phyloP scores from a whole-genome alignment of 92 coral and sea anemone genomes.

The Siderastrea siderea region DNA sequence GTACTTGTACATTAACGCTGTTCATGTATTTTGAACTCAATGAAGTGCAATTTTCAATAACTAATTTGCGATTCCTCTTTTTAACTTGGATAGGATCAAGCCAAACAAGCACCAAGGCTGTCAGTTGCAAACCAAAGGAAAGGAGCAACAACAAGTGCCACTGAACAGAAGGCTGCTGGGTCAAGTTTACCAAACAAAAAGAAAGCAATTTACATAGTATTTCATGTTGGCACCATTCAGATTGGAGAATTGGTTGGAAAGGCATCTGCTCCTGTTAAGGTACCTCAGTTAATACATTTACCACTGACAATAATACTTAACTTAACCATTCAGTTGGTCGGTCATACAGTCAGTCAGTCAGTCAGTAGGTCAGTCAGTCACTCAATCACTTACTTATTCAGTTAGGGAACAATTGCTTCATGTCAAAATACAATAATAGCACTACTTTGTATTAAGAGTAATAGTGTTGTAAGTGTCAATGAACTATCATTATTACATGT shows the following conservation, averaged over 20 bases:
- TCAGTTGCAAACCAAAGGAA: constrained; percentile 28
- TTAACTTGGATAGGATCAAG: background rate
- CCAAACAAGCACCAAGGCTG: constrained; percentile 6
- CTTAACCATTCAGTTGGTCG: background rate
- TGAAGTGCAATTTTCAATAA: background rate
- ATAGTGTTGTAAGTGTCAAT: too few species aligned
- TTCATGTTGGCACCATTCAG: constrained; percentile 72
- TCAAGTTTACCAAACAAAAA: constrained; percentile 36
- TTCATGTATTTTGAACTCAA: background rate
- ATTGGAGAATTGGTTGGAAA: constrained; percentile 80
- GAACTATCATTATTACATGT: too few species aligned
- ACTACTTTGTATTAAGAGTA: too few species aligned
- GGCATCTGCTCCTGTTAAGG: constrained; percentile 91
- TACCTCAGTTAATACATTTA: background rate
- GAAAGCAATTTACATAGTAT: constrained; percentile 82
- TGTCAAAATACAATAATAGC: too few species aligned
- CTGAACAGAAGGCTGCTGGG: constrained; percentile 1
- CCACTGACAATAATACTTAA: background rate
- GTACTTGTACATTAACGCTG: background rate
- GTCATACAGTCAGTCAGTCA: background rate
- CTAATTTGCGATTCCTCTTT: background rate
- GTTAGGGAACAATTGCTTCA: too few species aligned
- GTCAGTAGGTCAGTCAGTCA: too few species aligned
- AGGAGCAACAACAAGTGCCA: constrained; percentile 6
- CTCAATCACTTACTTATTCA: too few species aligned